Conservation (phyloP, 2,113 vertebrate genomes). For the Motacilla tschutschensis region DNA sequence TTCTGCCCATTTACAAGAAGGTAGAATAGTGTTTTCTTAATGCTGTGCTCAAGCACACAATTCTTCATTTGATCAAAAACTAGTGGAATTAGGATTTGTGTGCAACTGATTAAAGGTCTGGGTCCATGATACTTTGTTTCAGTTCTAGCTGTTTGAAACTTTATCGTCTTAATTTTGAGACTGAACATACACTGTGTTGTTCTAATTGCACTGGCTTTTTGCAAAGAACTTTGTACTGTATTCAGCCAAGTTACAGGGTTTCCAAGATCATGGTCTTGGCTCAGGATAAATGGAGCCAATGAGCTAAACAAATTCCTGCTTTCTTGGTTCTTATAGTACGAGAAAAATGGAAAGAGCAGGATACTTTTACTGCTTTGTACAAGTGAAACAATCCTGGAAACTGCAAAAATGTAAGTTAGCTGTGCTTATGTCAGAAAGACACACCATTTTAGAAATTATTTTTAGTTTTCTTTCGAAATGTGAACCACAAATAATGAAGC, state of each 20-base stretch:
- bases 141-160: conserved; percentile 42
- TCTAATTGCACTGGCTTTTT: conserved; percentile 59
- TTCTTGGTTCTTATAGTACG: conserved; percentile 48
- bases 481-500: conserved; percentile 3
- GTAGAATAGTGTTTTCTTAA: neutral
- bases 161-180: conserved; percentile 52
- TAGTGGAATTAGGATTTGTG: neutral
- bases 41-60: neutral
- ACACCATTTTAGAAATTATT: neutral
- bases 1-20: neutral
- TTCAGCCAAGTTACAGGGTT: conserved; percentile 57
- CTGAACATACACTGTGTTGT: conserved; percentile 47
- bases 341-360: conserved; percentile 47
- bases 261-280: conserved; percentile 51
- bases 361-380: conserved; percentile 31
- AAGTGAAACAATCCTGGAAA: conserved; percentile 29
- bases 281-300: conserved; percentile 61
- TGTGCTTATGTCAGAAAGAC: neutral
- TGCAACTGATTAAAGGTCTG: neutral
- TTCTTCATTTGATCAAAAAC: neutral
- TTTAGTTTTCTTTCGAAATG: conserved; percentile 17
- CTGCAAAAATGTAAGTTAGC: conserved; percentile 26
- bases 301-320: conserved; percentile 61
- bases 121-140: conserved; percentile 5
- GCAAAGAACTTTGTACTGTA: conserved; percentile 55